Conservation (phyloP, 2,888 invertebrate species). For the Cenopis cana region DNA sequence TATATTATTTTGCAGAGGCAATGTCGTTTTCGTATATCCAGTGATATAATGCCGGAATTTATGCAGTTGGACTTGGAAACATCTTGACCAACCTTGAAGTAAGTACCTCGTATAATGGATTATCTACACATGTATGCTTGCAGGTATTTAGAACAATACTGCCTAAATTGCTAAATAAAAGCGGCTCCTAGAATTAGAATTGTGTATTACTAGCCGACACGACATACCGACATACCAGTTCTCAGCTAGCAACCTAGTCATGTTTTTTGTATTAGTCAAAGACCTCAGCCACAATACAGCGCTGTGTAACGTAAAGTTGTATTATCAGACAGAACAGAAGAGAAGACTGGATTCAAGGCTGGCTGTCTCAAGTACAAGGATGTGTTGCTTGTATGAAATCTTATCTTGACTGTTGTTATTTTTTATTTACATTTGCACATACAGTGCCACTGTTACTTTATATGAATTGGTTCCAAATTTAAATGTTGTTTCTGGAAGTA, state of each 20-base stretch:
- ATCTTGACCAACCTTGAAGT: slow-evolving; percentile 85
- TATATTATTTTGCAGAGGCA: slow-evolving; percentile 63
- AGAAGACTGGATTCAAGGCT: slow-evolving; percentile 55
- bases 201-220: background rate
- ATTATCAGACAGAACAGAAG: slow-evolving; percentile 47
- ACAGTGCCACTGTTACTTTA: background rate
- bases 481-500: background rate
- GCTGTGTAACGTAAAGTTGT: slow-evolving; percentile 20
- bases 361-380: slow-evolving; percentile 46
- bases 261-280: slow-evolving; percentile 6
- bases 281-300: background rate
- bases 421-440: slow-evolving; percentile 2
- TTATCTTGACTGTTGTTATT: slow-evolving; percentile 31
- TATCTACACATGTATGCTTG: slow-evolving; percentile 22
- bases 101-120: slow-evolving; percentile 62
- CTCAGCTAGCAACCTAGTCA: background rate
- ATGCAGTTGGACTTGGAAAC: slow-evolving; percentile 71
- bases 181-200: background rate
- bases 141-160: slow-evolving; percentile 46
- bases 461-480: background rate
- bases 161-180: slow-evolving; percentile 41
- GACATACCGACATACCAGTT: slow-evolving; percentile 1
- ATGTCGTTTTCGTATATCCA: slow-evolving; percentile 53
- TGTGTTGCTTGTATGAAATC: slow-evolving; percentile 16
- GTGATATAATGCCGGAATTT: slow-evolving; percentile 74